phyloP scores from a whole-genome alignment of 2,888 invertebrate species.

The Heteromurus nitidus region DNA sequence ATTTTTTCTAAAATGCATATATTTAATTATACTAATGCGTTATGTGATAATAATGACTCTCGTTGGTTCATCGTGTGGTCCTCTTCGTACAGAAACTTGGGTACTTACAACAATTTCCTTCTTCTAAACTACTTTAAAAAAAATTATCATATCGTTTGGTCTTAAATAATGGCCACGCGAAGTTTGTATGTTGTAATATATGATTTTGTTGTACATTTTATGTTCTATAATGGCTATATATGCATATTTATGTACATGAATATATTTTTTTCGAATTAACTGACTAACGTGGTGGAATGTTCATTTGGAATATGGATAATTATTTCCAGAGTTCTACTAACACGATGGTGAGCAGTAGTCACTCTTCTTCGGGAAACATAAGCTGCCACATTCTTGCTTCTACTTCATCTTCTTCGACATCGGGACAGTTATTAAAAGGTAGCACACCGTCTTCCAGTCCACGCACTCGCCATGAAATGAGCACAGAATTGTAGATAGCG shows the following conservation, averaged over 20 bases:
- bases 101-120: conserved; percentile 25
- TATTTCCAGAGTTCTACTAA: conserved; percentile 58
- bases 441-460: conserved; percentile 42
- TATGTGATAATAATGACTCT: conserved; percentile 3
- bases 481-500: conserved; percentile 62
- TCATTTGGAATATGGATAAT: conserved; percentile 19
- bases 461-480: conserved; percentile 66
- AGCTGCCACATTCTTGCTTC: conserved; percentile 42
- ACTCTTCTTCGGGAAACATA: conserved; percentile 29
- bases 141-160: no score
- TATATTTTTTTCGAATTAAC: conserved; percentile 35
- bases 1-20: neutral
- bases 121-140: conserved; percentile 11
- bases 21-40: neutral
- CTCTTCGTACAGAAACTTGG: neutral
- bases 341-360: conserved; percentile 46
- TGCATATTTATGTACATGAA: conserved; percentile 12
- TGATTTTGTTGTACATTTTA: no score
- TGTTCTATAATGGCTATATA: no score
- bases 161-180: no score
- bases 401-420: conserved; percentile 28
- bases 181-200: no score
- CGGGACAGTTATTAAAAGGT: conserved; percentile 37
- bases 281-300: conserved; percentile 29
- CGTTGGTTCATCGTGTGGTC: conserved; percentile 1